phyloP scores from a whole-genome alignment of 2,113 vertebrate genomes.

The Ophthalmolycus amberensis region DNA sequence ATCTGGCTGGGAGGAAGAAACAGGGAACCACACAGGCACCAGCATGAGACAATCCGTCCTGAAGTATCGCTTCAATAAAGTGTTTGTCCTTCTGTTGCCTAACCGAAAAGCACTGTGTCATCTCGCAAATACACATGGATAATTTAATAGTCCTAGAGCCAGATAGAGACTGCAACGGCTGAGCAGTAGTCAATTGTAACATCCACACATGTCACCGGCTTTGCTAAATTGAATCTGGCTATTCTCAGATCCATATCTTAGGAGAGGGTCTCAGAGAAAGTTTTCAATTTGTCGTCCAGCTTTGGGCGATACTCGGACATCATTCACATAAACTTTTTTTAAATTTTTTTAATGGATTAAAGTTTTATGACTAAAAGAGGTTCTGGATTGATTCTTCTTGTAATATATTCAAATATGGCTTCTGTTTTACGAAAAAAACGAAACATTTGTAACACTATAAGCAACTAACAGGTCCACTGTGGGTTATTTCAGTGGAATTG shows the following conservation, averaged over 20 bases:
- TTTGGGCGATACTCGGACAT: background rate
- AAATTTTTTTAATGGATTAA: background rate
- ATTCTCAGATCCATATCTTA: background rate
- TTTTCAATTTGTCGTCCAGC: background rate
- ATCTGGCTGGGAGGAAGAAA: slow-evolving; percentile 16
- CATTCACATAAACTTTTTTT: background rate
- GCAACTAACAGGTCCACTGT: background rate
- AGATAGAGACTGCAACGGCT: background rate
- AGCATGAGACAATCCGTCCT: slow-evolving; percentile 8
- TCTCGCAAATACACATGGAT: background rate
- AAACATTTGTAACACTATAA: slow-evolving; percentile 6
- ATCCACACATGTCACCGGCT: background rate
- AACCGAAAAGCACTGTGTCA: background rate
- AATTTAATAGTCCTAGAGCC: background rate
- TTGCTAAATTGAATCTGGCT: background rate
- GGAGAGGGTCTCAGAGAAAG: background rate
- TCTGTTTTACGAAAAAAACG: background rate
- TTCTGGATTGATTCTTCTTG: background rate
- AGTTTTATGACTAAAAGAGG: no score
- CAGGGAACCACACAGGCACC: background rate
- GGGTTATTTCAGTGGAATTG: background rate
- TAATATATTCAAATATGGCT: background rate
- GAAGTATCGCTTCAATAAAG: slow-evolving; percentile 35
- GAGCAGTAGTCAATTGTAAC: background rate
- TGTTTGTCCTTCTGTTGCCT: background rate